Conservation (phyloP, 2,797 vertebrate genomes). For the Bovichtus variegatus region DNA sequence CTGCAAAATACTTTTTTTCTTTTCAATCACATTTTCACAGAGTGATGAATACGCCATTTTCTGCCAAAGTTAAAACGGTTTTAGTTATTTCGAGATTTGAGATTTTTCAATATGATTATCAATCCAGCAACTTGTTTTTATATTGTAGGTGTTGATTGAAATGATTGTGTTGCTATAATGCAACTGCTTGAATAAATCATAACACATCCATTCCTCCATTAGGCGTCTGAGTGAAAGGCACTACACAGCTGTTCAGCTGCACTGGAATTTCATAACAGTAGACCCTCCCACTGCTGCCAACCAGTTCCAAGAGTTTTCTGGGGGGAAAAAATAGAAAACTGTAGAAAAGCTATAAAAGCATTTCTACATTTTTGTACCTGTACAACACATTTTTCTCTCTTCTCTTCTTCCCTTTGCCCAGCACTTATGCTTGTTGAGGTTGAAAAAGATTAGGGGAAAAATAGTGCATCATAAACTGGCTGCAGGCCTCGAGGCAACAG, state of each 20-base stretch:
- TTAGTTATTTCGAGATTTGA: too few species aligned
- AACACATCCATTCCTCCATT: background rate
- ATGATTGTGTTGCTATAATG: background rate
- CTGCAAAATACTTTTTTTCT: background rate
- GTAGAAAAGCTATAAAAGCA: background rate
- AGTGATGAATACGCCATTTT: background rate
- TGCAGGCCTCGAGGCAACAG: conserved; percentile 81
- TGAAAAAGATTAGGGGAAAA: conserved; percentile 84
- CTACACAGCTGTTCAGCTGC: background rate
- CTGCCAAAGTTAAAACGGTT: background rate
- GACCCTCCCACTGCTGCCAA: conserved; percentile 8
- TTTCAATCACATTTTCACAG: background rate
- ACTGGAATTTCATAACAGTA: background rate
- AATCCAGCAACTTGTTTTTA: background rate
- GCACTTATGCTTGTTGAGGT: conserved; percentile 77
- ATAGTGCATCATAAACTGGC: conserved; percentile 84
- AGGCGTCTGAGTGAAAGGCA: background rate
- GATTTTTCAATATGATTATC: background rate
- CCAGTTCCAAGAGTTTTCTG: conserved; percentile 22
- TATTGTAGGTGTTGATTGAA: background rate
- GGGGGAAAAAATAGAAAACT: conserved; percentile 32
- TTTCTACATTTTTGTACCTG: conserved; percentile 30
- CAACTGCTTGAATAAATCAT: background rate
- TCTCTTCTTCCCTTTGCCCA: conserved; percentile 65
- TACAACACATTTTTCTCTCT: conserved; percentile 45